Base-by-base conservation (phyloP, 2,113 vertebrate genomes). In the Oryzias woworae region DNA sequence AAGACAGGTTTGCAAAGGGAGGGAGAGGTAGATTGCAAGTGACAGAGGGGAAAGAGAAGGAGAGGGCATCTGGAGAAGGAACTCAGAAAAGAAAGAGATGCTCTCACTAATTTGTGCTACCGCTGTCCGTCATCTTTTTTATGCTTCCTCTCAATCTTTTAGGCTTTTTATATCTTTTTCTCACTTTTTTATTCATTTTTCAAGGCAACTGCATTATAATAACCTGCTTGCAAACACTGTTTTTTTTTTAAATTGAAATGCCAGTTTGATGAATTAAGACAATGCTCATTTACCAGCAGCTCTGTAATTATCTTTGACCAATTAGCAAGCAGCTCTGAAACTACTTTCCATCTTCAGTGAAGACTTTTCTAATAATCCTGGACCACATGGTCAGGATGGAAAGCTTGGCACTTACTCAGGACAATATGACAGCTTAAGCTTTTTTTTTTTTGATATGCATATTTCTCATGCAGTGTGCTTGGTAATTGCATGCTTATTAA, bases 401-500 rank as follows among this genome's bases (percentile, higher is more conserved):
- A 75, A 82, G 75, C 60, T 23, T 71, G 86, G 70, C 86, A 79
- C 75, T 52, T 20, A 55, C 59, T 74, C 78, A 81, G 81, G 83
- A 83, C 84, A 84, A 78, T 69, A 75, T 84, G 83, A 85, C 81
- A 85, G 81, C 68, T 47, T 70, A 54, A 69, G 62, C 44, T 36
- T 36, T 36, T 36, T 36, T 36, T 52, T 81, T 77, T 86, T 83
- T 83, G 62, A 85, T 82, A 82, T 82, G 81, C 68, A 77, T 79
- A 81, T 81, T 81, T 68, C 55, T 65, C 49, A 2, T 36, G 28
- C 75, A 47, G 46, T 16, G 62, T 71, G 68, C 70, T 66, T 58
- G 64, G 68, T 88, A 86, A 86, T 88, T 80, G 84, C 68, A 76
- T 81, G 84, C 77, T 84, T 88, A 86, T 86, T 86, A 86, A 77